Evolutionary conservation across 2,797 vertebrate species (phyloP).

Genomic region (Delichon dasypus): DNA sequence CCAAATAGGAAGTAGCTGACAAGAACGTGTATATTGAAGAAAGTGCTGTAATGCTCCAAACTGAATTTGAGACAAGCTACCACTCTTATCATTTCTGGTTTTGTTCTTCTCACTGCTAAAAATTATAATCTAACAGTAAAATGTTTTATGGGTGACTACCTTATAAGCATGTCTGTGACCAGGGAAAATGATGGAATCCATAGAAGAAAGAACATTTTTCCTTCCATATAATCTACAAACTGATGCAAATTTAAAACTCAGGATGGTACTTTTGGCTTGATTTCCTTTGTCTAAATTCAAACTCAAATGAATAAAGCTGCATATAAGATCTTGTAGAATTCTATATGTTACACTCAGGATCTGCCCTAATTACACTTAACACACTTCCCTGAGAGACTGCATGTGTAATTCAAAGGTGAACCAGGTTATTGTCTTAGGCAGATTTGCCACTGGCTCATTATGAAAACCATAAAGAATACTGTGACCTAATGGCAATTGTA

Average conservation of each 20-base stretch:
- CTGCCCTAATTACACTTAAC: background rate
- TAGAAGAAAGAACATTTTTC: background rate
- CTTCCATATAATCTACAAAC: background rate
- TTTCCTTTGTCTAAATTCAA: background rate
- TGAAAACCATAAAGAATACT: background rate
- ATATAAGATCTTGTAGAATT: background rate
- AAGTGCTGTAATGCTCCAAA: background rate
- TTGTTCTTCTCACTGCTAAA: background rate
- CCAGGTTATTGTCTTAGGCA: background rate
- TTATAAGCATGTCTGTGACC: background rate
- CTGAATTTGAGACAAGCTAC: background rate
- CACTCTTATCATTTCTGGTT: background rate
- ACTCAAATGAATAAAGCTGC: background rate
- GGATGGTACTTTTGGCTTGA: background rate
- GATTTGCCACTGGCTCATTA: background rate
- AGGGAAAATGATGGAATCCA: background rate
- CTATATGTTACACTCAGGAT: background rate
- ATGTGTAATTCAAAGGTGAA: background rate
- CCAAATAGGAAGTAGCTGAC: background rate
- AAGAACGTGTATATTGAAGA: background rate
- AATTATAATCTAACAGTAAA: background rate
- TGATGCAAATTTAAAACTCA: background rate
- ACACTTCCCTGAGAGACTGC: background rate
- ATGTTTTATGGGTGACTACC: background rate
- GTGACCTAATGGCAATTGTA: background rate